Base-by-base conservation (phyloP, 2,888 invertebrate genomes). In the Palloptera scutellata region DNA sequence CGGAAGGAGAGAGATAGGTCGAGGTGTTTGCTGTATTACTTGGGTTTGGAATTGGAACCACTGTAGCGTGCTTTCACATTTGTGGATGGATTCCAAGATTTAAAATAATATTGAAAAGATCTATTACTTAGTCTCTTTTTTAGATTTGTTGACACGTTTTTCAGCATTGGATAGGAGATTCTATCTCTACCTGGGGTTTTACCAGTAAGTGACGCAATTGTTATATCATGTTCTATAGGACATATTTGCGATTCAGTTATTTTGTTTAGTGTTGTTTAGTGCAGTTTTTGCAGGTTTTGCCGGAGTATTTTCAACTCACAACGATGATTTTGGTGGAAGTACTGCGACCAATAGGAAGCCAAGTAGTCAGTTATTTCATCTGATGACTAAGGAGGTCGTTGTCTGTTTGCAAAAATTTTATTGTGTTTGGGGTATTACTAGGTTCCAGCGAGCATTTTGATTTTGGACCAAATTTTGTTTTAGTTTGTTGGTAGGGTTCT, bases 381-480 rank as follows among this genome's bases (percentile, higher is more conserved):
- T 12, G 60, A 30, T 11, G 13, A 19, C 45, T 45, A 60, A 11
- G 45, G 9, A 19, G 60, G 60, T 45, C 60, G 1, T 48, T 13
- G 30, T 15, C 45, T 13, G 30, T 48, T 13, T 60, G 19, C 11
- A 60, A 11, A n/a, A 60, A 60, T 45, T 19, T 60, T 12, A 60
- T 48, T 17, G 45, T 43, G 10, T 43, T 13, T 19, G 10, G 48
- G 10, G 51, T 48, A 20, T n/a, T n/a, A n/a, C n/a, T 45, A 60
- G n/a, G 45, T 45, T 11, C 60, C 60, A 19, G 45, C 17, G 11
- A 60, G 48, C 51, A 19, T 60, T 60, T 60, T 60, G 11, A 60
- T 60, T 9, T 48, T 19, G 8, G 45, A 10, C 60, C 60, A 60
- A 11, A 45, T 20, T 48, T 60, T 17, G 2, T 48, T 60, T 60